Conservation (phyloP, 2,888 invertebrate genomes). For the Xanthostigma xanthostigma region DNA sequence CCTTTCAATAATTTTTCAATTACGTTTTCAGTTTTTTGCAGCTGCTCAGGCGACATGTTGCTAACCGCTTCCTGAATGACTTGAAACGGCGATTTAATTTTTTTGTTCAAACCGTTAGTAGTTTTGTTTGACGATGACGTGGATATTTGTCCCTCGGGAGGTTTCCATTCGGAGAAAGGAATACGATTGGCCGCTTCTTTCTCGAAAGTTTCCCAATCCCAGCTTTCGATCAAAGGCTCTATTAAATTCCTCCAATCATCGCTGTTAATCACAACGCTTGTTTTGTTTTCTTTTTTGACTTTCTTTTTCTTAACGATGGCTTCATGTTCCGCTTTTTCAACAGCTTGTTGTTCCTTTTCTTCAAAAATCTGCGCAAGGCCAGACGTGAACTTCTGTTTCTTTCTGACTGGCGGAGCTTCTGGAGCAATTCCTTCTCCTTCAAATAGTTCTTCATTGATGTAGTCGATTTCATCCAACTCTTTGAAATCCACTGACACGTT, state of each 20-base stretch:
- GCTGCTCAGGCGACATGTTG: slow-evolving; percentile 38
- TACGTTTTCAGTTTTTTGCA: slow-evolving; percentile 43
- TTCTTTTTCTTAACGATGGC: slow-evolving; percentile 26
- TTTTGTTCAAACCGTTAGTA: slow-evolving; percentile 10
- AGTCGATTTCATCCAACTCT: slow-evolving; percentile 37
- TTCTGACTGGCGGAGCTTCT: slow-evolving; percentile 33
- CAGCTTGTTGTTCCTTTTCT: slow-evolving; percentile 55
- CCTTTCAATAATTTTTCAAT: slow-evolving; percentile 39
- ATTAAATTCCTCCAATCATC: slow-evolving; percentile 42
- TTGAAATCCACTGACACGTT: slow-evolving; percentile 59
- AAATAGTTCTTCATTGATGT: slow-evolving; percentile 33
- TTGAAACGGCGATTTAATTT: slow-evolving; percentile 13
- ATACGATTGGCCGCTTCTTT: slow-evolving; percentile 37
- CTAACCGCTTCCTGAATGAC: slow-evolving; percentile 24
- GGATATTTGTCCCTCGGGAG: slow-evolving; percentile 18
- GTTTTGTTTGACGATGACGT: slow-evolving; percentile 16
- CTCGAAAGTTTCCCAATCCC: slow-evolving; percentile 50
- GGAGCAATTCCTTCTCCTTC: slow-evolving; percentile 57
- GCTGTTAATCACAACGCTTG: slow-evolving; percentile 30
- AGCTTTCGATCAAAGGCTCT: slow-evolving; percentile 44
- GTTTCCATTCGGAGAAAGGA: slow-evolving; percentile 14
- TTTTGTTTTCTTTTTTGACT: slow-evolving; percentile 26
- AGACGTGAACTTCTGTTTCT: slow-evolving; percentile 36
- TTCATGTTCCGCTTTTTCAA: slow-evolving; percentile 27
- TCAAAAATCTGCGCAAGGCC: slow-evolving; percentile 60